Percentiles rank a stretch among this genome's conserved stretches.
Evolutionary conservation across 2,113 vertebrate species (phyloP).

Genomic region (Phyllopteryx taeniolatus): DNA sequence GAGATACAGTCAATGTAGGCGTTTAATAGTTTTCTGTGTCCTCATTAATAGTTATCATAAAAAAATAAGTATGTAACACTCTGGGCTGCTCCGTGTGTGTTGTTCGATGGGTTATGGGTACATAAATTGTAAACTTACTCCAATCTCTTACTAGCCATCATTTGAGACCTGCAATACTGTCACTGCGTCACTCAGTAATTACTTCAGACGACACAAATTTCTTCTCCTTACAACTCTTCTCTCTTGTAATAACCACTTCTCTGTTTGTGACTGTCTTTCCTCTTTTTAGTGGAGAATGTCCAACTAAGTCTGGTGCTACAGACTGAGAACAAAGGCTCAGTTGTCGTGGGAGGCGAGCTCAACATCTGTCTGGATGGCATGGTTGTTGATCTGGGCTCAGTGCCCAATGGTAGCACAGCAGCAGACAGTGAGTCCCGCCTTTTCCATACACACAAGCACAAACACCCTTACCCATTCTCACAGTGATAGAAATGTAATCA

Average conservation of each 20-base stretch:
- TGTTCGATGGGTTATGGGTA: too few relatives aligned
- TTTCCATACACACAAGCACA: slow-evolving; percentile 30
- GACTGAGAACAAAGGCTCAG: slow-evolving; percentile 90
- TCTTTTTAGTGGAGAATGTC: slow-evolving; percentile 88
- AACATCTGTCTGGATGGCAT: slow-evolving; percentile 92
- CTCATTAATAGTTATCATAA: too few relatives aligned
- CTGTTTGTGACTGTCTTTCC: not conserved
- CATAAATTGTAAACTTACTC: too few relatives aligned
- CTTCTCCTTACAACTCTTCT: not conserved
- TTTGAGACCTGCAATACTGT: too few relatives aligned
- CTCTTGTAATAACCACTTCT: not conserved
- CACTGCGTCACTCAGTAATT: not conserved
- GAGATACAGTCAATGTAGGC: too few relatives aligned
- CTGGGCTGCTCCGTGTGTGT: too few relatives aligned
- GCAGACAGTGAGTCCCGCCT: slow-evolving; percentile 85
- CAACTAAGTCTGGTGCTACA: slow-evolving; percentile 93
- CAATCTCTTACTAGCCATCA: too few relatives aligned
- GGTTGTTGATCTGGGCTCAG: slow-evolving; percentile 85
- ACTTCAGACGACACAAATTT: not conserved
- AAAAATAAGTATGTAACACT: too few relatives aligned
- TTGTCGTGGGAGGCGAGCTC: slow-evolving; percentile 91
- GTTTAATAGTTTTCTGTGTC: too few relatives aligned
- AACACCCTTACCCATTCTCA: not conserved
- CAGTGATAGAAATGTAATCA: not conserved
- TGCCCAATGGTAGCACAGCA: slow-evolving; percentile 83